phyloP scores from a whole-genome alignment of 1,140 invertebrate genomes.

The Steinernema feltiae region DNA sequence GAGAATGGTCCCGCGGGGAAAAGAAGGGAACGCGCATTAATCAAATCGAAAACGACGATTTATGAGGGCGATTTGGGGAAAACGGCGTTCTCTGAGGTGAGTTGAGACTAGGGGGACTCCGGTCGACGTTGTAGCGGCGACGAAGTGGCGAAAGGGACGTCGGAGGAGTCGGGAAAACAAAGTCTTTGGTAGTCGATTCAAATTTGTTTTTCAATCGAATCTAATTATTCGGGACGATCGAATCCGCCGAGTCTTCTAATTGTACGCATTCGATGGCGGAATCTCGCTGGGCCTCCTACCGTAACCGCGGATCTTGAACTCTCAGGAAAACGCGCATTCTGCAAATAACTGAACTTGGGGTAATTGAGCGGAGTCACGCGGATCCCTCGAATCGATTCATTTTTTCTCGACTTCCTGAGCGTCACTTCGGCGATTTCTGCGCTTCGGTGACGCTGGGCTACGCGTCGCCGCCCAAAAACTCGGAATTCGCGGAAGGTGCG shows the following conservation, averaged over 20 bases:
- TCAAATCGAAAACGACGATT: background rate
- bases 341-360: too few relatives aligned
- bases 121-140: background rate
- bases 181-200: background rate
- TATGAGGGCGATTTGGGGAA: background rate
- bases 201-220: constrained; percentile 6
- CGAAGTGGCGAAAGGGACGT: background rate
- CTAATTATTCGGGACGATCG: background rate
- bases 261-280: background rate
- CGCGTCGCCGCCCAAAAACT: too few relatives aligned
- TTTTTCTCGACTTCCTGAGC: background rate
- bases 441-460: too few relatives aligned
- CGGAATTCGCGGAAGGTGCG: too few relatives aligned
- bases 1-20: background rate
- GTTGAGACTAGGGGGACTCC: too few relatives aligned
- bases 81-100: too few relatives aligned
- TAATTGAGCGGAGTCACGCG: too few relatives aligned
- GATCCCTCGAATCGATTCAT: too few relatives aligned
- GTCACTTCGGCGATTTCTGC: background rate
- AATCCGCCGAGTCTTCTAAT: background rate
- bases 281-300: background rate
- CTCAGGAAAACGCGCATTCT: background rate
- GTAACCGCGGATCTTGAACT: background rate
- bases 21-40: background rate
- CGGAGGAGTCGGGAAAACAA: background rate